phyloP scores from a whole-genome alignment of 1,140 invertebrate genomes.

The Orius laevigatus region DNA sequence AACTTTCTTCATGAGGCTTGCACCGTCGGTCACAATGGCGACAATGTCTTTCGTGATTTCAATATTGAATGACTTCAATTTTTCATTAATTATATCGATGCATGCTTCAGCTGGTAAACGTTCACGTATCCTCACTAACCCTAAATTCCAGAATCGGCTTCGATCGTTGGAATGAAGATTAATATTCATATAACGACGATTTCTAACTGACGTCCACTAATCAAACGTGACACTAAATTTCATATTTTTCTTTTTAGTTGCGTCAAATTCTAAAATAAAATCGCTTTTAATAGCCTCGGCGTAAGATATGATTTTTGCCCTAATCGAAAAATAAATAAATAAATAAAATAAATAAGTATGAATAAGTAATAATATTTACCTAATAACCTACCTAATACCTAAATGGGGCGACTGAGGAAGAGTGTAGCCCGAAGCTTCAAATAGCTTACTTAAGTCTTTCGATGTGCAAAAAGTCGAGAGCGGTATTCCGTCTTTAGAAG shows the following conservation, averaged over 20 bases:
- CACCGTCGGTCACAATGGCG: slow-evolving; percentile 14
- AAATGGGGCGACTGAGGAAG: background rate
- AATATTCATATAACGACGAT: no score
- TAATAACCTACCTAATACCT: no score
- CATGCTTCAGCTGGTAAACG: background rate
- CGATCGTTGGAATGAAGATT: background rate
- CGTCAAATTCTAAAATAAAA: background rate
- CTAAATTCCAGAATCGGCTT: background rate
- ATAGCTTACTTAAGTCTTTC: slow-evolving; percentile 8
- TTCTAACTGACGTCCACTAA: background rate
- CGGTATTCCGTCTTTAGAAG: slow-evolving; percentile 2
- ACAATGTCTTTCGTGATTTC: background rate
- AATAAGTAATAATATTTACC: no score
- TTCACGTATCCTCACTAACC: background rate
- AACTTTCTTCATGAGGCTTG: slow-evolving; percentile 18
- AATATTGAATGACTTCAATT: background rate
- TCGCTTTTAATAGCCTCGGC: no score
- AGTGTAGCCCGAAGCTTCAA: background rate
- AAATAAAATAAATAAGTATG: no score
- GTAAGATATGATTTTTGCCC: background rate
- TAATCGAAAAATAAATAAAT: background rate
- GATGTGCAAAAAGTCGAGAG: slow-evolving; percentile 3
- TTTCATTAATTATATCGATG: background rate
- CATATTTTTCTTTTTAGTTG: background rate
- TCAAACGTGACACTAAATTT: slow-evolving; percentile 1